Evolutionary conservation across 2,888 invertebrate species (phyloP).

Genomic region (Nudaria mundana): DNA sequence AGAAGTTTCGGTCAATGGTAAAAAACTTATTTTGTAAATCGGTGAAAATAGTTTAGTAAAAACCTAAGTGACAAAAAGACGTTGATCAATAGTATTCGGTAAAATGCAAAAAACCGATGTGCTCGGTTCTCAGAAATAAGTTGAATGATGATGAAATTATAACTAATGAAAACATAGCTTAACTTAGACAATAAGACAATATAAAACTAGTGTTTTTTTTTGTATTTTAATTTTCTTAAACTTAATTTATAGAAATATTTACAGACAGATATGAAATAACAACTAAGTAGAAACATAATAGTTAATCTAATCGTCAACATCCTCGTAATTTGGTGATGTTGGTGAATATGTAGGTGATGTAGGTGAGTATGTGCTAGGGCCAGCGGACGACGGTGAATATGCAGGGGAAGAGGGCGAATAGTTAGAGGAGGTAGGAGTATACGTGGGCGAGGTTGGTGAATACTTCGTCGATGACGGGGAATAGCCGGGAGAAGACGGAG

Average conservation of each 20-base stretch:
- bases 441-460: conserved; percentile 89
- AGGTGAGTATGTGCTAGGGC: conserved; percentile 74
- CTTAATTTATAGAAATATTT: conserved; percentile 19
- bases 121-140: too few relatives aligned
- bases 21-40: too few relatives aligned
- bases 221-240: conserved; percentile 10
- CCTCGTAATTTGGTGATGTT: conserved; percentile 84
- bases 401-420: conserved; percentile 90
- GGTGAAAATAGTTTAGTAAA: too few relatives aligned
- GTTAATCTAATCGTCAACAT: conserved; percentile 68
- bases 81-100: too few relatives aligned
- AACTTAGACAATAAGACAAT: conserved; percentile 14
- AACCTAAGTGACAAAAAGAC: too few relatives aligned
- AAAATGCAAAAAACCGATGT: too few relatives aligned
- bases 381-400: conserved; percentile 88
- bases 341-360: conserved; percentile 79
- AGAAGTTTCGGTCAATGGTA: too few relatives aligned
- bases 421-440: conserved; percentile 89
- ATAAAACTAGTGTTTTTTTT: conserved; percentile 8
- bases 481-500: conserved; percentile 89
- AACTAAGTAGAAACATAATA: conserved; percentile 8
- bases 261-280: conserved; percentile 19
- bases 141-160: too few relatives aligned
- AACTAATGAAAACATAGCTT: too few relatives aligned
- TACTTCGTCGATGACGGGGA: conserved; percentile 91